Evolutionary conservation across 2,113 vertebrate species (phyloP), one percentile per base, ranked within the genome.

Genomic region (Rallus limicola): DNA sequence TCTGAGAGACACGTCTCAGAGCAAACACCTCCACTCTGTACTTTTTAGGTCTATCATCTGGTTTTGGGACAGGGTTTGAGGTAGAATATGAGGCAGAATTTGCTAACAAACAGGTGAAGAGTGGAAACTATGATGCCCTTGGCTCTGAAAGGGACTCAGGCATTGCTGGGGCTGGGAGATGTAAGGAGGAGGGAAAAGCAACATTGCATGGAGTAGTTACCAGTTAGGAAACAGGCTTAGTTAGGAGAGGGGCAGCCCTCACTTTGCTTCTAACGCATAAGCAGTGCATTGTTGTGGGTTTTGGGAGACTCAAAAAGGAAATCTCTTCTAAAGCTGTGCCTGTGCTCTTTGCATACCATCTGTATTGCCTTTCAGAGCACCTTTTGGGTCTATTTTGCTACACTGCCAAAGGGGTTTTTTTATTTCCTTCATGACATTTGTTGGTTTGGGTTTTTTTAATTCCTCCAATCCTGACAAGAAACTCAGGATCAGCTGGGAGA

Each of bases 101-200:
- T 88, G 52, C 69, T 44, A 6, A 36, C 0, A 0, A 83, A 15
- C 19, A n/a, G 20, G 14, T 38, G 23, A 34, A 44, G 25, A 25
- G 16, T 2, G 12, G 50, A 8, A 58, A 55, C 31, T 33, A 17
- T 0, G 0, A 64, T 42, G 29, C 60, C 8, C 53, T 76, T 64
- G 44, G 18, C 40, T 72, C 33, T 72, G 77, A 75, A 89, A 85
- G 40, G 65, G 7, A 52, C 18, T 28, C 34, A 8, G 26, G 17
- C 6, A 7, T 44, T 90, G 28, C 59, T 68, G 33, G 42, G 17
- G 4, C 29, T 6, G 7, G 9, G 26, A 67, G 50, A 34, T 28
- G 16, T 25, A 48, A 69, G 11, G 59, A 77, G 59, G 24, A 55
- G 26, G 10, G 56, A 77, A 67, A 94, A 86, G 14, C 18, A 46